Percentiles rank a stretch among this genome's conserved stretches.
Evolutionary conservation across 2,888 invertebrate species (phyloP).

Genomic region (Euplexia lucipara): DNA sequence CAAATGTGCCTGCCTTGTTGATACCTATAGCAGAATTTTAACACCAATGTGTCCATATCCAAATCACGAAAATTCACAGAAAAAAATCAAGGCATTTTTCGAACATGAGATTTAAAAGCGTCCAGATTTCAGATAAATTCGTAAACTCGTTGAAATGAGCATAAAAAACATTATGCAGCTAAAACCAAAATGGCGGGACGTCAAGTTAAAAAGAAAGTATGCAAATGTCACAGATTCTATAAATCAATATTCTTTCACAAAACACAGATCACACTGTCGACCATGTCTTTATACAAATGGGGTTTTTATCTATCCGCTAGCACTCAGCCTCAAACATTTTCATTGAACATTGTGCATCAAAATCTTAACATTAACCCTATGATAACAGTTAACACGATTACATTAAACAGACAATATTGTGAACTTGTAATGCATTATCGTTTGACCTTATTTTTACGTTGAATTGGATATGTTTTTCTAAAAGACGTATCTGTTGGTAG

Average conservation of each 20-base stretch:
- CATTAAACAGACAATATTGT: constrained; percentile 80
- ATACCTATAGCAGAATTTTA: constrained; percentile 18
- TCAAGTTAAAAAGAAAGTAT: constrained; percentile 33
- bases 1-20: constrained; percentile 23
- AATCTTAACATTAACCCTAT: constrained; percentile 80
- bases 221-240: constrained; percentile 58
- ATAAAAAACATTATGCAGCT: constrained; percentile 11
- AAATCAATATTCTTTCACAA: constrained; percentile 53
- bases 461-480: constrained; percentile 52
- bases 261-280: constrained; percentile 42
- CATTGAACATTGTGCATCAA: constrained; percentile 84
- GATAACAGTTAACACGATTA: constrained; percentile 85
- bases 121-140: constrained; percentile 45
- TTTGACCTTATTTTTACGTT: constrained; percentile 75
- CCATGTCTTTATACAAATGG: constrained; percentile 62
- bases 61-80: constrained; percentile 1
- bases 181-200: constrained; percentile 19
- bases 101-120: constrained; percentile 19
- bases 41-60: constrained; percentile 6
- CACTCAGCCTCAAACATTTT: constrained; percentile 71
- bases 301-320: constrained; percentile 63
- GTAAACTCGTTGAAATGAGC: constrained; percentile 50
- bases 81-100: constrained; percentile 8
- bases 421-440: constrained; percentile 82
- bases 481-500: constrained; percentile 76